Percentiles rank a stretch among this genome's conserved stretches.
Conservation (phyloP, 2,797 vertebrate genomes). For the Pelochelys cantorii region DNA sequence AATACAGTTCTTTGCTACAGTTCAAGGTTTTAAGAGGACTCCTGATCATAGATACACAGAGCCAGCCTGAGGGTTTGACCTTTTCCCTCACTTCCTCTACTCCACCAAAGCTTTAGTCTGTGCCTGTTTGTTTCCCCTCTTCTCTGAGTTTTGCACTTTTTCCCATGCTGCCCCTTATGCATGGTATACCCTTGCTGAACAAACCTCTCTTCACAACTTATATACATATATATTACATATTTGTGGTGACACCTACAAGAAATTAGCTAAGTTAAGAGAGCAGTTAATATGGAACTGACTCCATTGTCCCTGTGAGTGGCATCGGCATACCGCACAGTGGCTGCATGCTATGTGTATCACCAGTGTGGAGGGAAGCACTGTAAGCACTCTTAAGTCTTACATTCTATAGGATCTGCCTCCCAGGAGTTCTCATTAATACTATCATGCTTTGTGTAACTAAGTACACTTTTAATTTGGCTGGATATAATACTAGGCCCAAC, state of each 20-base stretch:
- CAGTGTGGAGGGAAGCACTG: too few species aligned
- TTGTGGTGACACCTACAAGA: neutral
- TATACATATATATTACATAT: neutral
- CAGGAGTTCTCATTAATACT: too few species aligned
- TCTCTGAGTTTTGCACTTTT: neutral
- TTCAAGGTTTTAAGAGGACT: neutral
- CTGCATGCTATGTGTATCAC: too few species aligned
- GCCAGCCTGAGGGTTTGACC: neutral
- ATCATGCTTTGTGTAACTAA: too few species aligned
- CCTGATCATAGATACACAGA: neutral
- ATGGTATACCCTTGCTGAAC: neutral
- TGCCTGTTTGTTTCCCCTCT: neutral
- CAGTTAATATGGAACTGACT: neutral
- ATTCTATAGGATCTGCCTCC: too few species aligned
- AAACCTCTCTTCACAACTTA: neutral
- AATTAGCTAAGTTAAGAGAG: neutral
- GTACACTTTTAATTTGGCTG: too few species aligned
- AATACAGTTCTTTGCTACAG: too few species aligned
- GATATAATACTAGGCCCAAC: too few species aligned
- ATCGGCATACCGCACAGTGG: too few species aligned
- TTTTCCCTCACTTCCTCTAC: neutral
- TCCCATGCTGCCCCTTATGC: neutral
- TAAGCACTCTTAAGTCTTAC: too few species aligned
- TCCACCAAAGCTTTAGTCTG: neutral
- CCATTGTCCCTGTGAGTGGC: neutral